Percentiles rank a stretch among this genome's conserved stretches.
These are phyloP conservation scores for Venustoraphidia nigricollis DNA, from an alignment of 2,888 invertebrate genomes.

Conservation along the genomic window DNA sequence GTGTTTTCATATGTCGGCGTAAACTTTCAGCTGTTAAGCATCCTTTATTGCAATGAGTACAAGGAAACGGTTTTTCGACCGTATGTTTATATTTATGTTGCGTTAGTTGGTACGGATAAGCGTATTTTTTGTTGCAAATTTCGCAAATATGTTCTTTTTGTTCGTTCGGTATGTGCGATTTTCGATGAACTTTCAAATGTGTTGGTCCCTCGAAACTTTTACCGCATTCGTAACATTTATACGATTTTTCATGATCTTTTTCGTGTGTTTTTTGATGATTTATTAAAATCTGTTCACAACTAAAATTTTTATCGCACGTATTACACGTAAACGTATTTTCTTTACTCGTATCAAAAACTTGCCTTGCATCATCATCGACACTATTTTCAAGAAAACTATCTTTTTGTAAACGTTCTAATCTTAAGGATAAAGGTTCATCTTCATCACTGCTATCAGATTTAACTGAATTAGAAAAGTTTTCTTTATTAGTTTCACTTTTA, in stretches of 20 bases:
- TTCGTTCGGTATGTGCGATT: slow-evolving; percentile 11
- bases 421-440: neutral
- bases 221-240: slow-evolving; percentile 14
- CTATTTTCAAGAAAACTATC: neutral
- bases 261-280: slow-evolving; percentile 7
- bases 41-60: slow-evolving; percentile 21
- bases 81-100: slow-evolving; percentile 22
- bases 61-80: slow-evolving; percentile 22
- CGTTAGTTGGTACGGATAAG: slow-evolving; percentile 19
- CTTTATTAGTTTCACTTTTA: neutral
- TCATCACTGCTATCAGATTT: neutral
- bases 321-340: slow-evolving; percentile 7
- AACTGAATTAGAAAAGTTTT: neutral
- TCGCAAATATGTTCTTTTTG: slow-evolving; percentile 13
- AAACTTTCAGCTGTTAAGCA: slow-evolving; percentile 24
- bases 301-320: slow-evolving; percentile 9
- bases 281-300: slow-evolving; percentile 4
- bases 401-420: neutral
- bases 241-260: slow-evolving; percentile 5
- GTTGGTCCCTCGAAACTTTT: slow-evolving; percentile 11
- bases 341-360: neutral
- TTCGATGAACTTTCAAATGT: slow-evolving; percentile 12
- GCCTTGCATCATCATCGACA: neutral
- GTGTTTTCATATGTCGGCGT: slow-evolving; percentile 21
- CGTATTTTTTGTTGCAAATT: slow-evolving; percentile 18